phyloP scores from a whole-genome alignment of 2,113 vertebrate genomes.

The Willisornis vidua region DNA sequence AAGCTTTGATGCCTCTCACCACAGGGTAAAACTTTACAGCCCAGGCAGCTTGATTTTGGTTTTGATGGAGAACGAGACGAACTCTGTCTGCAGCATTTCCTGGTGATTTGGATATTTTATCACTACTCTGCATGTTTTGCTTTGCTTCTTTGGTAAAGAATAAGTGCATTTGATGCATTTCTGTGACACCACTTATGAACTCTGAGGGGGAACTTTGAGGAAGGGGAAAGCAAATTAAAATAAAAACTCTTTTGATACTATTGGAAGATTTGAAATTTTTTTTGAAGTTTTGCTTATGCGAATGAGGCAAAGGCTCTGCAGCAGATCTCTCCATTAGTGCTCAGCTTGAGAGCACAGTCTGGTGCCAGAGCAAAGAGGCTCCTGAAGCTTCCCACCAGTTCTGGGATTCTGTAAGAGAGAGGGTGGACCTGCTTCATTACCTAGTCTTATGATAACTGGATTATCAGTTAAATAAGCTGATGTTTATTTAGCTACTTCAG shows the following conservation, averaged over 20 bases:
- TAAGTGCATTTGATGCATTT: neutral
- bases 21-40: neutral
- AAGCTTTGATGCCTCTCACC: neutral
- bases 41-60: neutral
- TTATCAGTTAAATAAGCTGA: neutral
- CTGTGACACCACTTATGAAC: neutral
- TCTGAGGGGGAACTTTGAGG: neutral
- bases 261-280: neutral
- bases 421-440: neutral
- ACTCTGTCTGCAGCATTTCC: neutral
- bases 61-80: constrained; percentile 9
- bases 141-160: neutral
- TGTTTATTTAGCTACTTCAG: neutral
- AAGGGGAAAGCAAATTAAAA: neutral
- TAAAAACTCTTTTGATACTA: neutral
- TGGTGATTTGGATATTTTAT: neutral
- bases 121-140: neutral
- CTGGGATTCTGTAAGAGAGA: neutral
- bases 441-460: neutral
- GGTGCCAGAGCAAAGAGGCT: neutral
- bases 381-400: neutral
- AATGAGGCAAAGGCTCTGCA: neutral
- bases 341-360: neutral
- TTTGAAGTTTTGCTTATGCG: neutral
- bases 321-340: neutral